Evolutionary conservation across 2,888 invertebrate genomes (phyloP), one percentile per base, ranked within the genome.

Genomic region (Stramonita haemastoma): DNA sequence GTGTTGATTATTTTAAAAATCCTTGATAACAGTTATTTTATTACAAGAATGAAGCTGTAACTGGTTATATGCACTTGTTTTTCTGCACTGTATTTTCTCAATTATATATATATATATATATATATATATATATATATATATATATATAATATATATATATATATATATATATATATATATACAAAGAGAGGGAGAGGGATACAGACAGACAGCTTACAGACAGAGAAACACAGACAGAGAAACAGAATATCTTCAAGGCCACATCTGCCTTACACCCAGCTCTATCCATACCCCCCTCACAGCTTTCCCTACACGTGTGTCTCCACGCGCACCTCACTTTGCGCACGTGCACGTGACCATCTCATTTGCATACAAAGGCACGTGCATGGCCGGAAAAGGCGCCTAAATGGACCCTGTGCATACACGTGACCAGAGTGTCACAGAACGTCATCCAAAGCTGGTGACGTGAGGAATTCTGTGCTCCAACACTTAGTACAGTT

Each of bases 341-440:
- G 29, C 46, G 81, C 81, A 83, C 81, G 81, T 83, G 81, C 81
- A 11, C 46, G 22, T 29, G 81, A 83, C 13, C 22, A 17, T 36
- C 8, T 83, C 81, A 83, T 83, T 83, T 83, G 81, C 81, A 83
- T 83, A 83, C 81, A 83, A 83, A 6, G 46, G 81, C 81, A 36
- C 81, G 81, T 83, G 81, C 81, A 36, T 22, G 81, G 46, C 46
- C 81, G 36, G 81, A 46, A 83, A 22, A 22, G 46, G 81, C 46
- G 36, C 15, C 26, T 0, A 83, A 83, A 26, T 19, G n/a, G 26
- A 22, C 46, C 36, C 6, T 22, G 22, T 15, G 5, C 36, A 36
- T 26, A 26, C 81, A 83, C 81, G 81, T 83, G 81, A 83, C 36
- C 1, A 22, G 81, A 22, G 81, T 13, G 77, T 73, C n/a, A n/a